Conservation (phyloP, 2,888 invertebrate genomes). For the Folsomia manolachei region DNA sequence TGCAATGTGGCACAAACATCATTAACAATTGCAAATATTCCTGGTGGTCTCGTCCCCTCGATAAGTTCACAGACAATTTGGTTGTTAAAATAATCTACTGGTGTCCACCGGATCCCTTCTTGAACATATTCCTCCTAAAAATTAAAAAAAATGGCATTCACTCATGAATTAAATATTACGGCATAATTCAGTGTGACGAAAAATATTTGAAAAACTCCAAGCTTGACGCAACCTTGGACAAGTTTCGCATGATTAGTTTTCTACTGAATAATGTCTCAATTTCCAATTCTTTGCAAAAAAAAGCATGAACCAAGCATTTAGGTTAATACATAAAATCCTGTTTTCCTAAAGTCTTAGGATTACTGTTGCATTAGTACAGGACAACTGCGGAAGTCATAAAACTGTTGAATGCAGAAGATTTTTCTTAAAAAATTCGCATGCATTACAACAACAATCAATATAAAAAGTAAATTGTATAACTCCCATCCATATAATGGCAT, state of each 20-base stretch:
- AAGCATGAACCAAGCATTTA: no score
- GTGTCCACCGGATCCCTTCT: constrained; percentile 67
- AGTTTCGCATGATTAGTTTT: background rate
- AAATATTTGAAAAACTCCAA: background rate
- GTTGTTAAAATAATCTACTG: constrained; percentile 69
- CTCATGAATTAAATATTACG: background rate
- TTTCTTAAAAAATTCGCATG: background rate
- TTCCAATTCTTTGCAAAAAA: background rate
- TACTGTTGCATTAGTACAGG: no score
- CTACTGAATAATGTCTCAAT: background rate
- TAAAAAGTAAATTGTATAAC: background rate
- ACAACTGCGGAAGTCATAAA: background rate
- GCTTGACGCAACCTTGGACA: background rate
- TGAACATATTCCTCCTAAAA: constrained; percentile 65
- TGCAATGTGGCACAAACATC: constrained; percentile 69
- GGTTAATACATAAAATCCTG: no score
- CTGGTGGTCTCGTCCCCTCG: constrained; percentile 63
- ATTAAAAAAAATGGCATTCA: constrained; percentile 17
- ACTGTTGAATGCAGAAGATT: background rate
- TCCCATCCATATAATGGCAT: background rate
- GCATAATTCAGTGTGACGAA: background rate
- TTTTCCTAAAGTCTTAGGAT: no score
- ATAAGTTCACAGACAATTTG: constrained; percentile 68
- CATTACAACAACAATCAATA: background rate
- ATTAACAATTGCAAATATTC: constrained; percentile 65